These are phyloP conservation scores for Crotophaga sulcirostris DNA, from an alignment of 2,113 vertebrate genomes.

Conservation along the genomic window DNA sequence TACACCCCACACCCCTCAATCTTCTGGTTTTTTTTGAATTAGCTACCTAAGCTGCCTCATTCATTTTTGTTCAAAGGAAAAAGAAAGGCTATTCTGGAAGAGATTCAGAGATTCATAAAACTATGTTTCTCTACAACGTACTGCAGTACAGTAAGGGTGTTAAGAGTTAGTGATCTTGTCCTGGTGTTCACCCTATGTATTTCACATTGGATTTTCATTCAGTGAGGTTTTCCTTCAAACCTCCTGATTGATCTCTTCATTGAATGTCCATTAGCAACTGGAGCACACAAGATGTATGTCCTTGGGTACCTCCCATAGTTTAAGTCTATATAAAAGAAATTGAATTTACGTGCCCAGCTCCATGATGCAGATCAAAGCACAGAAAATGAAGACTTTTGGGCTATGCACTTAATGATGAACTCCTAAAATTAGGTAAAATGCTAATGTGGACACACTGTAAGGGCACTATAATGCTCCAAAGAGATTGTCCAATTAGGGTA, in stretches of 20 bases:
- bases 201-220: neutral
- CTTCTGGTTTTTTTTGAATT: neutral
- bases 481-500: neutral
- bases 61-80: neutral
- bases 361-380: neutral
- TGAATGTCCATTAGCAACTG: neutral
- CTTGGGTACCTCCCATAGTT: neutral
- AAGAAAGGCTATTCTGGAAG: neutral
- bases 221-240: neutral
- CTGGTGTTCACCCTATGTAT: neutral
- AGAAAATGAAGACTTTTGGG: neutral
- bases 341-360: neutral
- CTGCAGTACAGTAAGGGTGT: neutral
- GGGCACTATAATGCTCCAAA: neutral
- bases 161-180: neutral
- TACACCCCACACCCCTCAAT: neutral
- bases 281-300: neutral
- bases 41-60: neutral
- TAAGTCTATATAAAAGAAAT: neutral
- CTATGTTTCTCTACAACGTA: neutral
- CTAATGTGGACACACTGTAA: neutral
- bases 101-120: neutral
- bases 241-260: neutral
- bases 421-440: neutral
- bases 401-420: fast-evolving